Percentiles rank a stretch among this genome's conserved stretches.
These are phyloP conservation scores for Eugnorisma glareosa DNA, from an alignment of 2,888 invertebrate genomes.

Conservation along the genomic window DNA sequence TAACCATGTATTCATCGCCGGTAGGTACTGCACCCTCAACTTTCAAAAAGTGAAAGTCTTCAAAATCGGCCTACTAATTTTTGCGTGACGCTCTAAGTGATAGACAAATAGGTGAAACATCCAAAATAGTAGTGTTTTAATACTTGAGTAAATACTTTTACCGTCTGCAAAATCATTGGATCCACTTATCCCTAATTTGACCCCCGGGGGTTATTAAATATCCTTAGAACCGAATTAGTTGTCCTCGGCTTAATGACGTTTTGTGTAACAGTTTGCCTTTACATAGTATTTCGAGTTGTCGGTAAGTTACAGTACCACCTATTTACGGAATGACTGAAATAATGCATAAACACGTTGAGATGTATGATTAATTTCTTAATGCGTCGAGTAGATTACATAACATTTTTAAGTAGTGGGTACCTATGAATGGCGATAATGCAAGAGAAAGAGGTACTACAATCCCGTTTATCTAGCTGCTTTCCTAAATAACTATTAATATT, in stretches of 20 bases:
- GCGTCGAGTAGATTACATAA: slow-evolving; percentile 38
- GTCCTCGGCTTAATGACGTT: neutral
- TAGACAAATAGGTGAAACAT: slow-evolving; percentile 48
- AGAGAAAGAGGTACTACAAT: slow-evolving; percentile 35
- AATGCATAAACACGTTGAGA: slow-evolving; percentile 22
- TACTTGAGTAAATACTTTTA: slow-evolving; percentile 28
- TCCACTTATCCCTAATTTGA: slow-evolving; percentile 2
- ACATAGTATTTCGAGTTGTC: slow-evolving; percentile 5
- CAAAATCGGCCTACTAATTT: slow-evolving; percentile 60
- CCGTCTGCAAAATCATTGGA: slow-evolving; percentile 8
- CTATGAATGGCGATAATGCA: slow-evolving; percentile 13
- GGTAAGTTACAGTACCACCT: slow-evolving; percentile 40
- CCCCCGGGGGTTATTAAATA: slow-evolving; percentile 9
- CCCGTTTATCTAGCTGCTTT: slow-evolving; percentile 33
- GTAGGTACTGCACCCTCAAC: slow-evolving; percentile 55
- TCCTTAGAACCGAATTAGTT: slow-evolving; percentile 7
- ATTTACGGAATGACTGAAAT: slow-evolving; percentile 38
- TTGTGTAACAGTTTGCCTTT: slow-evolving; percentile 20
- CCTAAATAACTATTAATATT: slow-evolving; percentile 27
- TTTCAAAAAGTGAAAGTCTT: slow-evolving; percentile 62
- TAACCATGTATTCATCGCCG: slow-evolving; percentile 48
- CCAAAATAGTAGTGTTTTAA: slow-evolving; percentile 30
- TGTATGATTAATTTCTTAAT: slow-evolving; percentile 46
- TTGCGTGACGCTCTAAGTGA: slow-evolving; percentile 60
- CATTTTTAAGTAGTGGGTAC: slow-evolving; percentile 22